Conservation (phyloP, 1,140 invertebrate genomes). For the Kradibia gibbosae region DNA sequence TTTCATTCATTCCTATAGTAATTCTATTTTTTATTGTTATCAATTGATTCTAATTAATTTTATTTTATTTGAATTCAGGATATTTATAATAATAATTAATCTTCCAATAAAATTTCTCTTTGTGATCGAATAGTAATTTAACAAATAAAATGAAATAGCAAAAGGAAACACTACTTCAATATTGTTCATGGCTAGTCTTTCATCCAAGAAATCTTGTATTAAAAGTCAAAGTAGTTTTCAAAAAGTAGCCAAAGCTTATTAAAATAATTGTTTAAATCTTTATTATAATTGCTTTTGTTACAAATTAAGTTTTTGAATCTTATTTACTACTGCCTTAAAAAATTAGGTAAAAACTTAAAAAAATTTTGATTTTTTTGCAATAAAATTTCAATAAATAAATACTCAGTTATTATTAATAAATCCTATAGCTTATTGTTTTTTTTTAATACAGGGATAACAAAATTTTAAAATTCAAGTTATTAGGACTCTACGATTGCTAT, state of each 20-base stretch:
- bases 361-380: conserved; percentile 48
- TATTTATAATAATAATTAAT: no score
- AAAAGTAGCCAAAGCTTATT: conserved; percentile 45
- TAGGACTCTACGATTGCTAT: conserved; percentile 39
- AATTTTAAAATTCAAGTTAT: conserved; percentile 20
- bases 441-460: conserved; percentile 27
- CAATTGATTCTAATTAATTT: no score
- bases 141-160: no score
- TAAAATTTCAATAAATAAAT: conserved; percentile 43
- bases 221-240: conserved; percentile 25
- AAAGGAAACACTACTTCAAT: no score
- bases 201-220: no score
- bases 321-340: conserved; percentile 31
- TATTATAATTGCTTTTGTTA: conserved; percentile 35
- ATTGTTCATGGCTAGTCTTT: no score
- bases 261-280: conserved; percentile 46
- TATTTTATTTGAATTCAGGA: no score
- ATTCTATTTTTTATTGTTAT: no score
- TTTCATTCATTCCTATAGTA: no score
- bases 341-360: conserved; percentile 35
- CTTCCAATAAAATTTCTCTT: no score
- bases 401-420: no score
- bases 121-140: no score
- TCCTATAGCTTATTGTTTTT: conserved; percentile 16
- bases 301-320: conserved; percentile 26